These are phyloP conservation scores for Balanococcus diminutus DNA, from an alignment of 2,888 invertebrate genomes.

Conservation along the genomic window DNA sequence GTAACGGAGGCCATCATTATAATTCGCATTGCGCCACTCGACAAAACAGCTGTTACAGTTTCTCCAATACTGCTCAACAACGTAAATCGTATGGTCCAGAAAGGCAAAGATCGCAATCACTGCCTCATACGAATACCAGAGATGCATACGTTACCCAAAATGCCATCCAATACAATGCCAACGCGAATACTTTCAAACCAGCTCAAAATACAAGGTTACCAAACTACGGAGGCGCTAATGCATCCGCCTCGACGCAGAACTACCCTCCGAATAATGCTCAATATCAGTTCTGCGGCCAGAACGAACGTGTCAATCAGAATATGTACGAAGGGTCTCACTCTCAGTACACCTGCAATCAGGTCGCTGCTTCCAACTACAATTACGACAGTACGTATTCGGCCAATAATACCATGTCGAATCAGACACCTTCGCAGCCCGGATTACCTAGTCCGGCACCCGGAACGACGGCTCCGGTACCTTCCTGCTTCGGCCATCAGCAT, in stretches of 20 bases:
- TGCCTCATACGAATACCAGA: conserved; percentile 63
- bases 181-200: conserved; percentile 59
- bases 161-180: conserved; percentile 62
- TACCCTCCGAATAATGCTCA: neutral
- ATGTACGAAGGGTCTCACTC: neutral
- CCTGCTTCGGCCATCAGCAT: conserved; percentile 56
- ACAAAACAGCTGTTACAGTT: conserved; percentile 62
- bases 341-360: neutral
- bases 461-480: conserved; percentile 58
- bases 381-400: neutral
- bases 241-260: neutral
- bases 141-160: conserved; percentile 58
- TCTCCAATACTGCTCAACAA: conserved; percentile 58
- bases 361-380: too few species aligned
- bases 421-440: conserved; percentile 49
- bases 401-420: conserved; percentile 8
- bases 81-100: conserved; percentile 58
- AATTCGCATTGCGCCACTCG: conserved; percentile 60
- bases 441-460: conserved; percentile 59
- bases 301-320: conserved; percentile 2
- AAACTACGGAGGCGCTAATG: conserved; percentile 58
- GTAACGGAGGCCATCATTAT: conserved; percentile 56
- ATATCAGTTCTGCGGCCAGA: neutral
- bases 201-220: conserved; percentile 51
- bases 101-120: conserved; percentile 55